These are phyloP conservation scores for Tetragonula clypearis DNA, from an alignment of 1,140 invertebrate genomes.

Conservation along the genomic window DNA sequence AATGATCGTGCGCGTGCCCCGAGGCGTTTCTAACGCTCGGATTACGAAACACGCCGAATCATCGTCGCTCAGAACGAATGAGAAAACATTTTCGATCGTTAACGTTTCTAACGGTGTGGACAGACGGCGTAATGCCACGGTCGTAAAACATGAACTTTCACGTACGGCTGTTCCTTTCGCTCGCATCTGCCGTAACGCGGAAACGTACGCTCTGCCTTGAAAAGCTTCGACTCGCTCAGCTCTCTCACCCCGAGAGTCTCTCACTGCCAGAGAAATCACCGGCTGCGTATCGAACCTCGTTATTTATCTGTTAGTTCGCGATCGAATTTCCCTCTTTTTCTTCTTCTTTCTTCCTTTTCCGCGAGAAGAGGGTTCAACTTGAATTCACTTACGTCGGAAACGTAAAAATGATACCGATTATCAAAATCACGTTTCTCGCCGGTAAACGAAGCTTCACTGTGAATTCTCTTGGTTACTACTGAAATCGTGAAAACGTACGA, in stretches of 20 bases:
- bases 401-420: too few relatives aligned
- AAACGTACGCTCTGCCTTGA: slow-evolving; percentile 10
- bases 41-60: slow-evolving; percentile 26
- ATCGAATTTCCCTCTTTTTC: background rate
- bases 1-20: background rate
- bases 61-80: slow-evolving; percentile 18
- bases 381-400: too few relatives aligned
- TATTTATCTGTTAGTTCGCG: background rate
- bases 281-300: background rate
- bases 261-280: background rate
- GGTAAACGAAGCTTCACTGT: too few relatives aligned
- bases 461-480: too few relatives aligned
- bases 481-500: too few relatives aligned
- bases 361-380: background rate
- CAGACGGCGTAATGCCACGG: slow-evolving; percentile 42
- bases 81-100: slow-evolving; percentile 40
- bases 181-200: slow-evolving; percentile 44
- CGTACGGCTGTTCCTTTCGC: slow-evolving; percentile 56
- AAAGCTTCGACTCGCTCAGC: background rate
- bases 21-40: slow-evolving; percentile 8
- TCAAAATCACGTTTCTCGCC: too few relatives aligned
- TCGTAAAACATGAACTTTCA: slow-evolving; percentile 61
- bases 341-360: too few relatives aligned
- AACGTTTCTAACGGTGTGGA: slow-evolving; percentile 46
- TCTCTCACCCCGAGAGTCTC: background rate